Percentiles rank a stretch among this genome's conserved stretches.
Evolutionary conservation across 2,888 invertebrate genomes (phyloP).

Genomic region (Plagodis dolabraria): DNA sequence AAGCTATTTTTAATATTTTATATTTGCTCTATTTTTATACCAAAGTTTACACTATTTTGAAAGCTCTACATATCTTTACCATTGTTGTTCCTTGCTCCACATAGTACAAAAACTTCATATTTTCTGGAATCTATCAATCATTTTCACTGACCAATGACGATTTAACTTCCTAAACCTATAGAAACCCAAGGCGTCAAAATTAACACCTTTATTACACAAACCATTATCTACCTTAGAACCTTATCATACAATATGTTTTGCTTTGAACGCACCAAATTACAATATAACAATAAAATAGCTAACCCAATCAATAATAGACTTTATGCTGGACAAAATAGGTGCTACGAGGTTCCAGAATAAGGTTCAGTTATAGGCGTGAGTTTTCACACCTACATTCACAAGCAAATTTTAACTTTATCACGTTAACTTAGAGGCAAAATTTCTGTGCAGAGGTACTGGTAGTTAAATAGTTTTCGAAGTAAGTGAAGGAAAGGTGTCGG

Average conservation of each 20-base stretch:
- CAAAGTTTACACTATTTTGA: too few species aligned
- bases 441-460: constrained; percentile 24
- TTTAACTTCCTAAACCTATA: constrained; percentile 45
- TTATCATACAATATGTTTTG: constrained; percentile 9
- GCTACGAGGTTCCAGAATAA: constrained; percentile 36
- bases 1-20: too few species aligned
- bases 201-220: constrained; percentile 60
- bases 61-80: too few species aligned
- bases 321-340: constrained; percentile 42
- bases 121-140: constrained; percentile 33
- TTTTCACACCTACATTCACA: constrained; percentile 73
- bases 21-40: too few species aligned
- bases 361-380: constrained; percentile 73
- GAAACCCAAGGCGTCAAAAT: constrained; percentile 75
- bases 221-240: constrained; percentile 33
- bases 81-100: not conserved
- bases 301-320: constrained; percentile 43
- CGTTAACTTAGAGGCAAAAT: not conserved
- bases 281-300: constrained; percentile 44
- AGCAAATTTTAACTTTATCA: constrained; percentile 39
- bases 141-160: constrained; percentile 65
- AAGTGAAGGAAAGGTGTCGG: constrained; percentile 65
- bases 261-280: constrained; percentile 22
- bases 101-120: constrained; percentile 9
- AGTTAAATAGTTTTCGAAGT: constrained; percentile 51